phyloP scores from a whole-genome alignment of 1,140 invertebrate species.

The Andricus grossulariae region DNA sequence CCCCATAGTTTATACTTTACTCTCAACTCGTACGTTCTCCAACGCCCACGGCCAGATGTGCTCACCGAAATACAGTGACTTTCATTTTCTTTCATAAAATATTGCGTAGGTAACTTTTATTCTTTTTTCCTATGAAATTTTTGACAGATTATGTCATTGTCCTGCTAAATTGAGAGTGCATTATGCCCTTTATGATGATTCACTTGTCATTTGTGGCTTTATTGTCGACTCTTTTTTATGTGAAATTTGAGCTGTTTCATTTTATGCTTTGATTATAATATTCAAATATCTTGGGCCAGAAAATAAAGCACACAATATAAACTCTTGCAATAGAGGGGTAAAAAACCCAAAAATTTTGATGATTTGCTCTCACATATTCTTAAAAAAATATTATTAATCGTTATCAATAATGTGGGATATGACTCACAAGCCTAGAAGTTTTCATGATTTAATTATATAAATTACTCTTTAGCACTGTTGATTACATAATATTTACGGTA shows the following conservation, averaged over 20 bases:
- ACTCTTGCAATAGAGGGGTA: too few relatives aligned
- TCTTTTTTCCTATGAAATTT: background rate
- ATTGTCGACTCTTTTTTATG: background rate
- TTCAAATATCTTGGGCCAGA: background rate
- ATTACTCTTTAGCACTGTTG: too few relatives aligned
- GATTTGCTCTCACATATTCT: background rate
- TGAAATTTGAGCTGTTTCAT: background rate
- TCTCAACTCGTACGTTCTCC: slow-evolving; percentile 63
- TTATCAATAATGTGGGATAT: too few relatives aligned
- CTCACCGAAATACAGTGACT: slow-evolving; percentile 61
- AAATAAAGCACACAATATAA: too few relatives aligned
- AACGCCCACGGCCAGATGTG: slow-evolving; percentile 63
- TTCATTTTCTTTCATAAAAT: slow-evolving; percentile 43
- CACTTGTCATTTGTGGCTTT: background rate
- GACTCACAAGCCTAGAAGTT: too few relatives aligned
- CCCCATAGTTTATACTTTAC: slow-evolving; percentile 68
- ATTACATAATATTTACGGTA: too few relatives aligned
- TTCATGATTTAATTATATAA: too few relatives aligned
- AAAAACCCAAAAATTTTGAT: too few relatives aligned
- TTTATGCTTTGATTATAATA: background rate
- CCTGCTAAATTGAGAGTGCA: background rate
- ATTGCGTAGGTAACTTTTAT: background rate
- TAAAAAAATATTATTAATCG: too few relatives aligned
- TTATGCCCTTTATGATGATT: background rate
- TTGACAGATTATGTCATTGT: background rate